These are phyloP conservation scores for Nixonia krombeini DNA, from an alignment of 1,140 invertebrate species.

Conservation along the genomic window DNA sequence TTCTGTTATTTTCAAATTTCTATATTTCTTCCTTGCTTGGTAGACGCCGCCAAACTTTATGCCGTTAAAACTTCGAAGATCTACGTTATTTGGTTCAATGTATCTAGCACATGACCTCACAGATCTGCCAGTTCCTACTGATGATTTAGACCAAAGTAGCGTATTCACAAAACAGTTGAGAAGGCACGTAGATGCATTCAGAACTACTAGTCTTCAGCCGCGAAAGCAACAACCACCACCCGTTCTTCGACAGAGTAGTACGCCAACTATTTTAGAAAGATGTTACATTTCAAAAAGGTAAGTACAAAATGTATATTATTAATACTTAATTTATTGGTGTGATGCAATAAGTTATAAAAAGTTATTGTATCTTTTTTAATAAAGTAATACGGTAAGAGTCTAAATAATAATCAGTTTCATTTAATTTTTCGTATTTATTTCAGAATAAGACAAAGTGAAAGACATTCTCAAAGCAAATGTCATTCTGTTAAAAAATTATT, in stretches of 20 bases:
- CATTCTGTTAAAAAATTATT: slow-evolving; percentile 54
- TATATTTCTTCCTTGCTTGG: too few relatives aligned
- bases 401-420: too few relatives aligned
- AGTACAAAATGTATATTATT: slow-evolving; percentile 5
- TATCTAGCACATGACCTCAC: slow-evolving; percentile 77
- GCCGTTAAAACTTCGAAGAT: slow-evolving; percentile 60
- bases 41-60: slow-evolving; percentile 59
- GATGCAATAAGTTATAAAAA: too few relatives aligned
- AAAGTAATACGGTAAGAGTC: too few relatives aligned
- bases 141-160: slow-evolving; percentile 71
- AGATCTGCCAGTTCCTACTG: slow-evolving; percentile 75
- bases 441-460: slow-evolving; percentile 34
- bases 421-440: too few relatives aligned
- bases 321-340: slow-evolving; percentile 3
- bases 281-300: slow-evolving; percentile 33
- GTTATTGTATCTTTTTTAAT: too few relatives aligned
- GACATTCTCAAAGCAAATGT: slow-evolving; percentile 25
- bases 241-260: slow-evolving; percentile 54
- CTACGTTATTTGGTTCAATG: slow-evolving; percentile 72
- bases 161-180: slow-evolving; percentile 56
- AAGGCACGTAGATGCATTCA: slow-evolving; percentile 56
- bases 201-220: slow-evolving; percentile 60
- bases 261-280: slow-evolving; percentile 54
- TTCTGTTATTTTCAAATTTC: not conserved
- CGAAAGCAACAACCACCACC: slow-evolving; percentile 47